Evolutionary conservation across 2,888 invertebrate genomes (phyloP).

Genomic region (Onchidella celtica): DNA sequence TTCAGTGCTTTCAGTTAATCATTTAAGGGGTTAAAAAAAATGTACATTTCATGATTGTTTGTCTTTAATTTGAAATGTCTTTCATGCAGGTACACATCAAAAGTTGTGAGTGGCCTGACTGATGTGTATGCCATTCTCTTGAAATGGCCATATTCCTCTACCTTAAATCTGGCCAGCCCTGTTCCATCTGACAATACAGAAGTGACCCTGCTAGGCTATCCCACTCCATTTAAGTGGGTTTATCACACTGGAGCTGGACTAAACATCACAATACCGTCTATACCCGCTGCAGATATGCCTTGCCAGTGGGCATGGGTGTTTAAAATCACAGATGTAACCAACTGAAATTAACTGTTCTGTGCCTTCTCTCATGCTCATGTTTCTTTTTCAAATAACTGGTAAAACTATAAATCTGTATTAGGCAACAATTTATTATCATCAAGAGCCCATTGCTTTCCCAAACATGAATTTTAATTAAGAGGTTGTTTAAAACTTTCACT

Average conservation of each 20-base stretch:
- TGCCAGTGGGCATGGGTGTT: constrained; percentile 70
- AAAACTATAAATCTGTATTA: too few relatives aligned
- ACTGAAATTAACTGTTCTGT: constrained; percentile 7
- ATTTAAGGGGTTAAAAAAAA: too few relatives aligned
- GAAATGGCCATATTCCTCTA: constrained; percentile 85
- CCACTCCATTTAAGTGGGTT: constrained; percentile 49
- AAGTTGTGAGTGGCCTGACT: constrained; percentile 37
- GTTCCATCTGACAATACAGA: constrained; percentile 70
- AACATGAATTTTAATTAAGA: too few relatives aligned
- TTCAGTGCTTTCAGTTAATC: too few relatives aligned
- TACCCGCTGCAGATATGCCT: constrained; percentile 61
- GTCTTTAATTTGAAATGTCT: background rate
- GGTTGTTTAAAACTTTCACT: too few relatives aligned
- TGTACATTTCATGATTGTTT: background rate
- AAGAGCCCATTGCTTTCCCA: too few relatives aligned
- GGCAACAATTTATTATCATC: too few relatives aligned
- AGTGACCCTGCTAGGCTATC: constrained; percentile 82
- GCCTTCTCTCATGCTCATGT: too few relatives aligned
- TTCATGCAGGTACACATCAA: constrained; percentile 58
- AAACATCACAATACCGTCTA: constrained; percentile 62
- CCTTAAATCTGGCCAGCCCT: constrained; percentile 82
- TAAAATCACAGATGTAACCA: constrained; percentile 58
- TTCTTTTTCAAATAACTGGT: too few relatives aligned
- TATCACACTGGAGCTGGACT: constrained; percentile 57
- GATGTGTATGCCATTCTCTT: constrained; percentile 86